These are phyloP conservation scores for Tor tambroides DNA, from an alignment of 2,113 vertebrate genomes.

Conservation along the genomic window DNA sequence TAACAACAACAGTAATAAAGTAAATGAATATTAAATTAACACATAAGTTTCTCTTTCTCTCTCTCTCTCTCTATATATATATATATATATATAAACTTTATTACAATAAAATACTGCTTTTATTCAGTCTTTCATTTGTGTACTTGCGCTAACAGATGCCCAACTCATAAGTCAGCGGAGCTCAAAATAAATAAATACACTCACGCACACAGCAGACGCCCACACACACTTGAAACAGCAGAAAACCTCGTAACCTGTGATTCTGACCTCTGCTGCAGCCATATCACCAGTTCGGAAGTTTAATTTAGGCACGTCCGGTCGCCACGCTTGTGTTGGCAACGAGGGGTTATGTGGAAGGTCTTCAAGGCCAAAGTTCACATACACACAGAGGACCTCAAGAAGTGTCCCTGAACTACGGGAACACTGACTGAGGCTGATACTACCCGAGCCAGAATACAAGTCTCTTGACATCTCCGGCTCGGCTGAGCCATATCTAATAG, in stretches of 20 bases:
- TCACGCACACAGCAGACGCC: conserved; percentile 54
- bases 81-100: neutral
- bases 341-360: conserved; percentile 59
- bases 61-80: too few relatives aligned
- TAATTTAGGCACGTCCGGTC: conserved; percentile 69
- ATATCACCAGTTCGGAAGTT: conserved; percentile 69
- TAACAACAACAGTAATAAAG: too few relatives aligned
- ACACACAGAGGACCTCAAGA: conserved; percentile 41
- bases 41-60: too few relatives aligned
- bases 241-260: conserved; percentile 62
- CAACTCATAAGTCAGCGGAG: neutral
- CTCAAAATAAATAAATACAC: conserved; percentile 32
- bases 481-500: conserved; percentile 46
- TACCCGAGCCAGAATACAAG: conserved; percentile 63
- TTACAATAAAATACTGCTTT: too few relatives aligned
- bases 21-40: too few relatives aligned
- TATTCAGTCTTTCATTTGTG: too few relatives aligned
- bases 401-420: conserved; percentile 42
- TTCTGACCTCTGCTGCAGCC: conserved; percentile 71
- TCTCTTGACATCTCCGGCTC: conserved; percentile 55
- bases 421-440: conserved; percentile 55
- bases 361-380: conserved; percentile 54
- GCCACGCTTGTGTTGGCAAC: conserved; percentile 71
- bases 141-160: neutral
- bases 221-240: conserved; percentile 59